These are phyloP conservation scores for Piprites chloris DNA, from an alignment of 2,113 vertebrate species.

Conservation along the genomic window DNA sequence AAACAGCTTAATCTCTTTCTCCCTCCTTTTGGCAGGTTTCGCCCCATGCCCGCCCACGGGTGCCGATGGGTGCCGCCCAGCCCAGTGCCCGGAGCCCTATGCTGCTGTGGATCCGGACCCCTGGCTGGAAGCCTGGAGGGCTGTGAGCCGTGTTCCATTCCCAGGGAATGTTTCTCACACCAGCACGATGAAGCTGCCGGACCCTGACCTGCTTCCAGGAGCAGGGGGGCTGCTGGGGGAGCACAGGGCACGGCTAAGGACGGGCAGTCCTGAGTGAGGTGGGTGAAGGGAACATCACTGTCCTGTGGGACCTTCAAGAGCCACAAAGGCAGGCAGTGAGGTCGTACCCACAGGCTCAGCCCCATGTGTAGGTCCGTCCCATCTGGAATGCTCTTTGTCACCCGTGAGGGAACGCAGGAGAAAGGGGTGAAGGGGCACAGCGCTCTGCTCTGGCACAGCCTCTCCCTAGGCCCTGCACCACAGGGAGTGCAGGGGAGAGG, in stretches of 20 bases:
- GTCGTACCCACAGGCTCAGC: not conserved
- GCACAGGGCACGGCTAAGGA: rapidly evolving
- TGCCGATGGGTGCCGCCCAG: not conserved
- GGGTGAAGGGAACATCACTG: rapidly evolving
- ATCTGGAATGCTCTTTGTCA: not conserved
- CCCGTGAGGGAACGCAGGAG: rapidly evolving
- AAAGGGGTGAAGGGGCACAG: not conserved
- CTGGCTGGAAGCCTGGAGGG: rapidly evolving
- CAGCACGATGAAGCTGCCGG: rapidly evolving
- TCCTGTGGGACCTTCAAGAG: not conserved
- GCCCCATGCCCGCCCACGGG: not conserved
- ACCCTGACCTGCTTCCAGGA: not conserved
- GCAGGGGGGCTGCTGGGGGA: not conserved
- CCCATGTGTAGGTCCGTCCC: rapidly evolving
- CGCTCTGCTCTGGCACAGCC: not conserved
- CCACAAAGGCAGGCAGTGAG: rapidly evolving
- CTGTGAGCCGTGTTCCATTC: rapidly evolving
- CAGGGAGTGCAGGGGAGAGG: not conserved
- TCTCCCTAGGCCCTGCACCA: not conserved
- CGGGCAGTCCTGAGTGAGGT: rapidly evolving
- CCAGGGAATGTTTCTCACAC: not conserved
- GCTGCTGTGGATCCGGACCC: rapidly evolving
- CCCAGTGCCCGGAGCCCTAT: rapidly evolving
- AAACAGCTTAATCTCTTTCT: constrained; percentile 17
- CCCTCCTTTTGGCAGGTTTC: not conserved